Conservation (phyloP, 1,140 invertebrate species). For the Mactra quadrangularis region DNA sequence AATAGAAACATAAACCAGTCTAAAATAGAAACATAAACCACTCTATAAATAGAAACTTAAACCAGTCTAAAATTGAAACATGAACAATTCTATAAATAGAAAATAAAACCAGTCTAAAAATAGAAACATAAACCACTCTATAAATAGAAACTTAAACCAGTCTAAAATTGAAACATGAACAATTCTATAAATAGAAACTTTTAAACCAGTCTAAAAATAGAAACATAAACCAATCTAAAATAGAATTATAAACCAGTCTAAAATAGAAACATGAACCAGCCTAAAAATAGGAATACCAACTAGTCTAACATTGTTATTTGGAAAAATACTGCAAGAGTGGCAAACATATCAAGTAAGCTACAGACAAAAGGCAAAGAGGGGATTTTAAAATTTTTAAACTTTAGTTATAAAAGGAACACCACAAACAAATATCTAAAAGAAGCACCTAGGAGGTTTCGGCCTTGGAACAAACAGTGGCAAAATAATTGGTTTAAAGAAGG, state of each 20-base stretch:
- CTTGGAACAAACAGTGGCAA: no score
- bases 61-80: not conserved
- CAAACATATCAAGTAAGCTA: no score
- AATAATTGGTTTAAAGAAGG: no score
- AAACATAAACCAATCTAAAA: not conserved
- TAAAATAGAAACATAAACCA: not conserved
- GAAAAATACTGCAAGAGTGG: no score
- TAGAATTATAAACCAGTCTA: constrained; percentile 73
- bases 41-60: not conserved
- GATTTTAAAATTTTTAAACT: no score
- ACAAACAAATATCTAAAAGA: no score
- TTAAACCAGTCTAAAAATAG: not conserved
- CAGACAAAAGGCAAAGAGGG: no score
- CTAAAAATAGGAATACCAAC: no score
- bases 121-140: no score
- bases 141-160: not conserved
- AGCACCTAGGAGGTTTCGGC: no score
- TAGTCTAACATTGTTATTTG: not conserved
- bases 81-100: not conserved
- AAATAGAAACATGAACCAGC: no score
- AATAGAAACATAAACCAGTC: not conserved
- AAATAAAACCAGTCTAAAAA: constrained; percentile 74
- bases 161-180: not conserved
- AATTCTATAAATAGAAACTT: not conserved
- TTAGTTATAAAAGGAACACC: no score